These are phyloP conservation scores for Rhynchotus rufescens DNA, from an alignment of 2,797 vertebrate genomes.

Conservation along the genomic window DNA sequence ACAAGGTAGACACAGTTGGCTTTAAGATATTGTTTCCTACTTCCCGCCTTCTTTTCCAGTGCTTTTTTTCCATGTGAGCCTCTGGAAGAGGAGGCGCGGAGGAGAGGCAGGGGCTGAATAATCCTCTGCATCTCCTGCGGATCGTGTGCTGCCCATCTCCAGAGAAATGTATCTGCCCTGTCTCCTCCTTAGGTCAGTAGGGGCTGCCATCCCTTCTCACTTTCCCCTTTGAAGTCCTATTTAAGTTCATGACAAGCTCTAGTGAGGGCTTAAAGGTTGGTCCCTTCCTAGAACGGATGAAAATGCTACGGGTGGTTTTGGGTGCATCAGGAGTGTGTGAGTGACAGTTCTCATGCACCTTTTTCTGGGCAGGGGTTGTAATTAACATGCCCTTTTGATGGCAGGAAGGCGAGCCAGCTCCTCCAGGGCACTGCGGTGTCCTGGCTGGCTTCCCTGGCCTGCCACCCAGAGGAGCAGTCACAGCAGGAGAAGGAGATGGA, in stretches of 20 bases:
- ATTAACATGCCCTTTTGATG: constrained; percentile 54
- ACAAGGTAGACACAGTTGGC: not conserved
- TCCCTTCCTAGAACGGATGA: constrained; percentile 47
- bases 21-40: not conserved
- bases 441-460: constrained; percentile 44
- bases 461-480: constrained; percentile 49
- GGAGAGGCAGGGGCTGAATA: not conserved
- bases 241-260: constrained; percentile 67
- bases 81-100: not conserved
- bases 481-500: not conserved
- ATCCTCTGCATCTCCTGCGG: constrained; percentile 30
- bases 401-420: not conserved
- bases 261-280: constrained; percentile 65
- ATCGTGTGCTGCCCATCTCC: not conserved
- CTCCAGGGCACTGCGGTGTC: not conserved
- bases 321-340: not conserved
- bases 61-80: not conserved
- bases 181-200: constrained; percentile 66
- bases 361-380: constrained; percentile 45
- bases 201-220: constrained; percentile 55
- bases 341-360: constrained; percentile 2
- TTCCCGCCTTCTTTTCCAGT: not conserved
- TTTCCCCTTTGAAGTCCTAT: constrained; percentile 81
- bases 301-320: constrained; percentile 31
- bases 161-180: constrained; percentile 67